These are phyloP conservation scores for Brotula barbata DNA, from an alignment of 2,797 vertebrate species.

Conservation along the genomic window DNA sequence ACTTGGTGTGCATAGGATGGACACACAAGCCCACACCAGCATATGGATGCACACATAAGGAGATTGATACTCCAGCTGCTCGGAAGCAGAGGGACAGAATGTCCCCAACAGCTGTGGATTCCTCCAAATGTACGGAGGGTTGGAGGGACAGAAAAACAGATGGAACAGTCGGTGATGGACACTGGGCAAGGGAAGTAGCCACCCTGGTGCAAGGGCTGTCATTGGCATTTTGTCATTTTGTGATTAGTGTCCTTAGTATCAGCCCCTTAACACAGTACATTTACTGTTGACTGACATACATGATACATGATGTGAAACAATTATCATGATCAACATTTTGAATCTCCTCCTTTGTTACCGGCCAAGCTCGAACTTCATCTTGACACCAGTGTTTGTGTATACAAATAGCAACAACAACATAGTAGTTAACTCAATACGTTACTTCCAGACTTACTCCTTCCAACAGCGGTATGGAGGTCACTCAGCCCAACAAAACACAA, in stretches of 20 bases:
- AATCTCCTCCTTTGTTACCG: conserved; percentile 29
- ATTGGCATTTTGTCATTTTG: neutral
- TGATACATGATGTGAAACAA: conserved; percentile 13
- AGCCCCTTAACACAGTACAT: neutral
- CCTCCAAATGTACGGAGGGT: conserved; percentile 49
- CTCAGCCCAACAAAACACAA: conserved; percentile 52
- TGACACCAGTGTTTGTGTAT: conserved; percentile 38
- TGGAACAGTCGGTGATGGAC: conserved; percentile 28
- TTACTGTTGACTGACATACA: conserved; percentile 1
- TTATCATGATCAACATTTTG: conserved; percentile 6
- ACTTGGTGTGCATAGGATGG: conserved; percentile 49
- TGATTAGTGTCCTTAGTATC: neutral
- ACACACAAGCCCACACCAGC: conserved; percentile 35
- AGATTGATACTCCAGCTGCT: conserved; percentile 79
- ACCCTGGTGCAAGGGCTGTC: conserved; percentile 6
- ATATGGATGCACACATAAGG: conserved; percentile 56
- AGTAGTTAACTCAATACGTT: conserved; percentile 47
- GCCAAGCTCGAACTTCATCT: conserved; percentile 13
- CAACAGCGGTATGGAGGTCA: conserved; percentile 34
- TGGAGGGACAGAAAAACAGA: conserved; percentile 14
- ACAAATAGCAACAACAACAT: conserved; percentile 61
- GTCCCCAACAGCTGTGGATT: conserved; percentile 78
- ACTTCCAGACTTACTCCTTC: conserved; percentile 35
- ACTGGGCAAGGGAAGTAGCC: conserved; percentile 21
- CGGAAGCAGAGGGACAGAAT: conserved; percentile 73